Conservation (phyloP, 2,797 vertebrate species). For the Phalloptychus januarius region DNA sequence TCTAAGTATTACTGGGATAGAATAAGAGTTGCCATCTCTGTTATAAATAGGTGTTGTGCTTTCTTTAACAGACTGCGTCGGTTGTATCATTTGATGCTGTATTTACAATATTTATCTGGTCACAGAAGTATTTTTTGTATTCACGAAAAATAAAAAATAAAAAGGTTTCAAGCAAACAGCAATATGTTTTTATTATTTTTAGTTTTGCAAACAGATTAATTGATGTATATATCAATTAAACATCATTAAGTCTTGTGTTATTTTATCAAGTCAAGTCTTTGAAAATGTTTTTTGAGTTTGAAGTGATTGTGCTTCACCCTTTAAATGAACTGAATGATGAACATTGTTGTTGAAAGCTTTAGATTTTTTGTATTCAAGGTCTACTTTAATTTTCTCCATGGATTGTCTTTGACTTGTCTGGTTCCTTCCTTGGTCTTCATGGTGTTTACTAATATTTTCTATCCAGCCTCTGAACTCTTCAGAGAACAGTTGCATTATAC, state of each 20-base stretch:
- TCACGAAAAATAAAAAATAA: constrained; percentile 72
- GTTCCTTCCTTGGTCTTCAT: neutral
- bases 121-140: constrained; percentile 90
- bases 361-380: neutral
- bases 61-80: constrained; percentile 77
- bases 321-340: too few species aligned
- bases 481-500: neutral
- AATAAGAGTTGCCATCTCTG: constrained; percentile 69
- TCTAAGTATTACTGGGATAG: constrained; percentile 69
- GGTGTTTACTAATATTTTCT: neutral
- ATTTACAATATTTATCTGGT: constrained; percentile 85
- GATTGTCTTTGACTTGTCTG: neutral
- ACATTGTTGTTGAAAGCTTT: too few species aligned
- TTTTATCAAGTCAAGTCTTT: neutral
- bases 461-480: neutral
- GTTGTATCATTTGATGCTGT: constrained; percentile 78
- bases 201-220: neutral
- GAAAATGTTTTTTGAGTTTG: neutral
- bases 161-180: constrained; percentile 76
- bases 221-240: neutral
- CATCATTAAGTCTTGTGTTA: neutral
- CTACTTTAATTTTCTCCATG: neutral
- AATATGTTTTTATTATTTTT: constrained; percentile 6
- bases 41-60: constrained; percentile 81
- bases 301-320: too few species aligned